Conservation (phyloP, 2,888 invertebrate species). For the Caenorhabditis angaria region DNA sequence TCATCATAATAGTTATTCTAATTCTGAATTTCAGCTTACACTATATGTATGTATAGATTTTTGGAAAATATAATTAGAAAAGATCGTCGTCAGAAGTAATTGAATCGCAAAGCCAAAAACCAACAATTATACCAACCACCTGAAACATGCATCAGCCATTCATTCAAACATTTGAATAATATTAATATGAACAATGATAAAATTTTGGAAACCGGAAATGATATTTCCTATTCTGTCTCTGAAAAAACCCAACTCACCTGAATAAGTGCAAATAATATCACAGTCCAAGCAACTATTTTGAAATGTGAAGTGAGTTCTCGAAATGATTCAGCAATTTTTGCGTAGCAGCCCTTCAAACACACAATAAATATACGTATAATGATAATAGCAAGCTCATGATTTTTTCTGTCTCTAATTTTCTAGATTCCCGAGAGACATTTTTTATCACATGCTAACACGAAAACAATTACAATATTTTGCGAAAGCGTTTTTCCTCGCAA, state of each 20-base stretch:
- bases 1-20: background rate
- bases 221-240: too few relatives aligned
- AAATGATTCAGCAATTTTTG: conserved; percentile 66
- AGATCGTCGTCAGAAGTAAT: conserved; percentile 66
- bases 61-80: conserved; percentile 29
- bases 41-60: too few relatives aligned
- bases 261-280: conserved; percentile 65
- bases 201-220: background rate
- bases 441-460: too few relatives aligned
- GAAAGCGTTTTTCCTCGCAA: too few relatives aligned
- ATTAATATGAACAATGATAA: conserved; percentile 5
- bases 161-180: background rate
- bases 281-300: conserved; percentile 71
- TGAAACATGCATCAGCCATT: conserved; percentile 29
- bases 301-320: conserved; percentile 68
- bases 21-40: too few relatives aligned
- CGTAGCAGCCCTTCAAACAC: conserved; percentile 65
- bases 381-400: background rate
- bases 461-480: too few relatives aligned
- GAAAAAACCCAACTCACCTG: conserved; percentile 50
- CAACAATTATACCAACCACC: conserved; percentile 71
- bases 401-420: background rate
- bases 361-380: conserved; percentile 1
- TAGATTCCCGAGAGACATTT: background rate
- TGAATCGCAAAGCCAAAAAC: conserved; percentile 71